phyloP scores from a whole-genome alignment of 2,888 invertebrate species.

The Steinernema hermaphroditum region DNA sequence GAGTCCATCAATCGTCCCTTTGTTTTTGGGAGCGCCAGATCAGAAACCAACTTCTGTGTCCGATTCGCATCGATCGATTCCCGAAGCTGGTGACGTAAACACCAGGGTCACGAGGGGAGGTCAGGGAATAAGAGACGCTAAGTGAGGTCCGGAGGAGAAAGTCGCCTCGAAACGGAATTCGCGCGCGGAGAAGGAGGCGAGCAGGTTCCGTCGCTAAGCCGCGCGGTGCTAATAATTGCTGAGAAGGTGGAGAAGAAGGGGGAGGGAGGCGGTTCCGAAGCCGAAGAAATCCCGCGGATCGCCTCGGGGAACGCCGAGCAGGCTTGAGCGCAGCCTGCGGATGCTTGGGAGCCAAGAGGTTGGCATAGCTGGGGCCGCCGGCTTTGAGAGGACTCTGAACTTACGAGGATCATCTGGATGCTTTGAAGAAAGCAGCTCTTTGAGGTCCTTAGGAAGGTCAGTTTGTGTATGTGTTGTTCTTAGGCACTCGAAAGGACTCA shows the following conservation, averaged over 20 bases:
- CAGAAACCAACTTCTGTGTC: conserved; percentile 9
- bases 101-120: too few relatives aligned
- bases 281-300: background rate
- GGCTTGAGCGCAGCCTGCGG: too few relatives aligned
- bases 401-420: background rate
- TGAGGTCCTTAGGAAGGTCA: background rate
- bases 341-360: too few relatives aligned
- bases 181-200: background rate
- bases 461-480: background rate
- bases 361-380: too few relatives aligned
- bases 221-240: background rate
- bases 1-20: conserved; percentile 4
- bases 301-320: conserved; percentile 7
- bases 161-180: conserved; percentile 7
- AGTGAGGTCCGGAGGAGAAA: background rate
- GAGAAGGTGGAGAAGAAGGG: background rate
- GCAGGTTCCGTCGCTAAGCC: background rate
- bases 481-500: too few relatives aligned
- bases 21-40: background rate
- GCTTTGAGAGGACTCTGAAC: too few relatives aligned
- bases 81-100: too few relatives aligned
- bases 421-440: background rate
- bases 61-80: background rate
- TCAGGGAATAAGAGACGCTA: background rate
- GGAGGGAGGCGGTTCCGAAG: background rate